Percentiles rank a stretch among this genome's conserved stretches.
phyloP scores from a whole-genome alignment of 2,888 invertebrate genomes.

The Diploptera punctata region DNA sequence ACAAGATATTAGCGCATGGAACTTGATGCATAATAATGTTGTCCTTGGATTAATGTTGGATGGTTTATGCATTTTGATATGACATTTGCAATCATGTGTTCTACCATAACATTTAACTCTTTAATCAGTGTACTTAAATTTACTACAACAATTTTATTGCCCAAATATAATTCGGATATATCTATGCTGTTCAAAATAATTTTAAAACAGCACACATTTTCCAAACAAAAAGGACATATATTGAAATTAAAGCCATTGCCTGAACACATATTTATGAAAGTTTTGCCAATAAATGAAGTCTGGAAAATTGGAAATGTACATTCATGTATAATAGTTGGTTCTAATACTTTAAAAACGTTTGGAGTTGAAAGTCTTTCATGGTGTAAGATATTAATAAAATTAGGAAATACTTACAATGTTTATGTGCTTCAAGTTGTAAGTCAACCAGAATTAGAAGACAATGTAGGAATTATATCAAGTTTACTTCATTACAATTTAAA shows the following conservation, averaged over 20 bases:
- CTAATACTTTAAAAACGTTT: conserved; percentile 5
- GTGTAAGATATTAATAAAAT: neutral
- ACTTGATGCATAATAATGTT: too few relatives aligned
- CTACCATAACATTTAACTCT: neutral
- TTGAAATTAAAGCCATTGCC: conserved; percentile 4
- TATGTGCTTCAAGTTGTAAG: neutral
- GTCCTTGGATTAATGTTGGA: too few relatives aligned
- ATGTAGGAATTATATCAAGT: neutral
- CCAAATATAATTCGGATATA: neutral
- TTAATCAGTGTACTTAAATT: neutral
- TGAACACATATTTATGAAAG: neutral
- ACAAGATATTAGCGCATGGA: too few relatives aligned
- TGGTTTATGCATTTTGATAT: too few relatives aligned
- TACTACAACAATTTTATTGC: conserved; percentile 17
- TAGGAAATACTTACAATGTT: too few relatives aligned
- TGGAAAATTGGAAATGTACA: neutral
- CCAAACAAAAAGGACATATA: too few relatives aligned
- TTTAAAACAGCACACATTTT: too few relatives aligned
- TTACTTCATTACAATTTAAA: conserved; percentile 17
- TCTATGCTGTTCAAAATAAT: neutral
- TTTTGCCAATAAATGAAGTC: too few relatives aligned
- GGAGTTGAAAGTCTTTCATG: neutral
- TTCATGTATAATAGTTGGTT: conserved; percentile 1
- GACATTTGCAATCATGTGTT: too few relatives aligned
- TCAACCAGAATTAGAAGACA: conserved; percentile 7